A percentile compares a stretch with the other conserved stretches of the same genome.
Evolutionary conservation across 2,113 vertebrate species (phyloP).

Genomic region (Laterallus jamaicensis): DNA sequence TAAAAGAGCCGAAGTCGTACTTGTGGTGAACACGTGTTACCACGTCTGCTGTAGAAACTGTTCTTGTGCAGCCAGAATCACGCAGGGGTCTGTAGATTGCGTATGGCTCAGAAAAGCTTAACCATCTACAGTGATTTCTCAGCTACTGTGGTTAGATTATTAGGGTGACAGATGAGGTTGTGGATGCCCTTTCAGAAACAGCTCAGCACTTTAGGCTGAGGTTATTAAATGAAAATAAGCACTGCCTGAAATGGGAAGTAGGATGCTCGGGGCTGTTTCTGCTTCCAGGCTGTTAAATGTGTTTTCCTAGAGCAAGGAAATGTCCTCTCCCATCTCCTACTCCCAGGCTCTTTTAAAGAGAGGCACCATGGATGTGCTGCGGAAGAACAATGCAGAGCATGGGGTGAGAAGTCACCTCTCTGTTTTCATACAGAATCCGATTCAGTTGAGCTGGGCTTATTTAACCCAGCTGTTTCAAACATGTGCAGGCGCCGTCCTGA

Average conservation of each 20-base stretch:
- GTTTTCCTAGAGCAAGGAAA: neutral
- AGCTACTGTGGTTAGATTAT: neutral
- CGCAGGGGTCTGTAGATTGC: neutral
- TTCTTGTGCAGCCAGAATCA: neutral
- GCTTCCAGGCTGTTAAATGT: neutral
- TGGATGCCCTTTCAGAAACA: neutral
- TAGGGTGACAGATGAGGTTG: neutral
- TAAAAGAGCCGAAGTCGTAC: neutral
- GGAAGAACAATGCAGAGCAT: neutral
- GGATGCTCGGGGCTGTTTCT: rapidly evolving
- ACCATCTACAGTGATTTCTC: neutral
- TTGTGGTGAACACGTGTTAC: neutral
- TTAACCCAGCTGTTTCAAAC: neutral
- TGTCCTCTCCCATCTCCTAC: neutral
- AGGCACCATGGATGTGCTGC: neutral
- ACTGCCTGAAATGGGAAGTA: neutral
- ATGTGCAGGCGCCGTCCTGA: neutral
- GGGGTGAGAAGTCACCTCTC: neutral
- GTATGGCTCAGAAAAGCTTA: neutral
- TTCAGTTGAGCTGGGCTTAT: neutral
- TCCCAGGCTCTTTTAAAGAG: neutral
- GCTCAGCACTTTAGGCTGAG: neutral
- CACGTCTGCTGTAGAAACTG: neutral
- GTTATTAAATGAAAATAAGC: neutral
- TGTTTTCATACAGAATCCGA: neutral